These are phyloP conservation scores for Caenorhabditis virilis DNA, from an alignment of 2,888 invertebrate species.

Conservation along the genomic window DNA sequence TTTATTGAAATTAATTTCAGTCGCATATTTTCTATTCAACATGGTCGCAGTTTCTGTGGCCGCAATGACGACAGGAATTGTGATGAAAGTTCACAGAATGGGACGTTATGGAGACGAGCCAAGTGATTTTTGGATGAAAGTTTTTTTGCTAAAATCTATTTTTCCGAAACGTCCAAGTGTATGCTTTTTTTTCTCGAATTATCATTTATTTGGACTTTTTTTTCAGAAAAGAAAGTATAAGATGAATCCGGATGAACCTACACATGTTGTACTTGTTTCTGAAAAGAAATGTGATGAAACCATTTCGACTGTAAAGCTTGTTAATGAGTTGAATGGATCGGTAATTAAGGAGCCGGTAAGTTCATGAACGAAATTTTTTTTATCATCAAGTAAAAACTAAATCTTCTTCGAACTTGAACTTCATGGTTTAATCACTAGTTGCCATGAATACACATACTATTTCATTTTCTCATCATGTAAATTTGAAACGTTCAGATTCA, in stretches of 20 bases:
- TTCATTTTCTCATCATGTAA: too few relatives aligned
- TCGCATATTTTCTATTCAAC: slow-evolving; percentile 66
- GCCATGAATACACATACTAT: too few relatives aligned
- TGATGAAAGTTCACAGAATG: slow-evolving; percentile 59
- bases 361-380: background rate
- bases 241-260: slow-evolving; percentile 39
- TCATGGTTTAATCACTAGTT: too few relatives aligned
- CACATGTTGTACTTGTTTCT: slow-evolving; percentile 30
- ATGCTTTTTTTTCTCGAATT: slow-evolving; percentile 1
- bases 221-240: slow-evolving; percentile 26
- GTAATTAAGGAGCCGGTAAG: slow-evolving; percentile 17
- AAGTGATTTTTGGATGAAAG: slow-evolving; percentile 42
- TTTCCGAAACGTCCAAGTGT: too few relatives aligned
- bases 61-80: slow-evolving; percentile 61
- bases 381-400: too few relatives aligned
- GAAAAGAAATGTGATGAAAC: slow-evolving; percentile 30
- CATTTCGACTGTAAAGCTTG: slow-evolving; percentile 12
- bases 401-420: too few relatives aligned
- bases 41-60: slow-evolving; percentile 63
- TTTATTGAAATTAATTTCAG: slow-evolving; percentile 35
- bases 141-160: slow-evolving; percentile 45
- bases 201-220: background rate
- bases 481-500: too few relatives aligned
- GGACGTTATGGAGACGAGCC: slow-evolving; percentile 60
- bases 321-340: slow-evolving; percentile 17